Conservation (phyloP, 2,888 invertebrate species). For the Ptychoptera albimana region DNA sequence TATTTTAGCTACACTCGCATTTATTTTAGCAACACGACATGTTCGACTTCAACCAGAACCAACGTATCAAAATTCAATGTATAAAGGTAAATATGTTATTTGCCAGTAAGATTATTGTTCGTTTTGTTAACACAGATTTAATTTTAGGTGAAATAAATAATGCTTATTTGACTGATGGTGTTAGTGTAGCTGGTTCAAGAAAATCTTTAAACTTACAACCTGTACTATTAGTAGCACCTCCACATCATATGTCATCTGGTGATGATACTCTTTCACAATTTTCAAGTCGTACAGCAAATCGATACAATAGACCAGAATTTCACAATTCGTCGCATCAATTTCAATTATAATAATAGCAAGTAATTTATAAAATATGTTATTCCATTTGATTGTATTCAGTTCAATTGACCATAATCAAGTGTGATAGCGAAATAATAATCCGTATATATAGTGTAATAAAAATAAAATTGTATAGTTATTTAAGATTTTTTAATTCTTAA, state of each 20-base stretch:
- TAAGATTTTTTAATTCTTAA: not conserved
- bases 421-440: no score
- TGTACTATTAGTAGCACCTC: constrained; percentile 45
- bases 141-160: constrained; percentile 76
- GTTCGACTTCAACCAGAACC: constrained; percentile 71
- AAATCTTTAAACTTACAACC: constrained; percentile 79
- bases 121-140: no score
- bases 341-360: constrained; percentile 39
- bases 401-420: no score
- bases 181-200: constrained; percentile 68
- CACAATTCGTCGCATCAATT: constrained; percentile 55
- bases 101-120: not conserved
- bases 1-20: constrained; percentile 77
- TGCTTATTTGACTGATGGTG: constrained; percentile 72
- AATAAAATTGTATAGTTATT: no score
- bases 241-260: constrained; percentile 35
- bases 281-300: constrained; percentile 52
- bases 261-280: constrained; percentile 67
- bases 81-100: constrained; percentile 36
- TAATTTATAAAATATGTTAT: no score
- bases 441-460: no score
- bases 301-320: constrained; percentile 36
- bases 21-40: constrained; percentile 82
- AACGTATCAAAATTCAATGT: constrained; percentile 51
- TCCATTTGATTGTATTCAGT: no score